These are phyloP conservation scores for Drosophila sucinea DNA, from an alignment of 1,140 invertebrate species.

Conservation along the genomic window DNA sequence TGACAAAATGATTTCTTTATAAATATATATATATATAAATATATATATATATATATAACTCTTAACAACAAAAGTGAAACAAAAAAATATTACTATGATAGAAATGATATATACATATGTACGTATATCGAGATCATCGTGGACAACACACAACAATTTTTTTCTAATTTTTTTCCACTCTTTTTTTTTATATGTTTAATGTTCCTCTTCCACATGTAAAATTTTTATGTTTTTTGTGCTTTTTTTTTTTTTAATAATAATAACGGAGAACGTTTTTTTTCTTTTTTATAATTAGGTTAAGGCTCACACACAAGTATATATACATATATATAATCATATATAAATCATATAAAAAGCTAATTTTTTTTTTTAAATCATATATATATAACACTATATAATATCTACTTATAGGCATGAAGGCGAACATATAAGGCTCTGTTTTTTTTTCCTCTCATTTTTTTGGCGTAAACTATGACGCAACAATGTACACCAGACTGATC, in stretches of 20 bases:
- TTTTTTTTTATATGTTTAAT: constrained; percentile 49
- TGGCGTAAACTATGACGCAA: constrained; percentile 59
- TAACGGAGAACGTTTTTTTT: constrained; percentile 48
- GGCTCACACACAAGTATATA: constrained; percentile 38
- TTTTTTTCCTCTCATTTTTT: constrained; percentile 69
- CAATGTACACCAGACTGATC: constrained; percentile 35
- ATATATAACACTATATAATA: constrained; percentile 53
- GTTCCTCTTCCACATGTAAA: constrained; percentile 71
- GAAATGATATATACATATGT: constrained; percentile 39
- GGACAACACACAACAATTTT: background rate
- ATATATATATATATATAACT: constrained; percentile 27
- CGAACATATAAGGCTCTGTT: constrained; percentile 60
- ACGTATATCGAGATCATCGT: background rate
- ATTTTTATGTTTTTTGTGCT: constrained; percentile 60
- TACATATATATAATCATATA: constrained; percentile 42
- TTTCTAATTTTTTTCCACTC: constrained; percentile 47
- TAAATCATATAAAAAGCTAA: constrained; percentile 34
- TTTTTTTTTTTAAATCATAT: constrained; percentile 27
- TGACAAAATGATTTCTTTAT: constrained; percentile 29
- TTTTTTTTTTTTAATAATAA: constrained; percentile 40
- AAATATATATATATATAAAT: constrained; percentile 32
- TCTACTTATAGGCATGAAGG: constrained; percentile 48
- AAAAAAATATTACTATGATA: constrained; percentile 25
- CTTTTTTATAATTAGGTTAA: constrained; percentile 61
- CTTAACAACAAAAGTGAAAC: background rate